Conservation (phyloP, 2,113 vertebrate genomes). For the Phaethon lepturus region DNA sequence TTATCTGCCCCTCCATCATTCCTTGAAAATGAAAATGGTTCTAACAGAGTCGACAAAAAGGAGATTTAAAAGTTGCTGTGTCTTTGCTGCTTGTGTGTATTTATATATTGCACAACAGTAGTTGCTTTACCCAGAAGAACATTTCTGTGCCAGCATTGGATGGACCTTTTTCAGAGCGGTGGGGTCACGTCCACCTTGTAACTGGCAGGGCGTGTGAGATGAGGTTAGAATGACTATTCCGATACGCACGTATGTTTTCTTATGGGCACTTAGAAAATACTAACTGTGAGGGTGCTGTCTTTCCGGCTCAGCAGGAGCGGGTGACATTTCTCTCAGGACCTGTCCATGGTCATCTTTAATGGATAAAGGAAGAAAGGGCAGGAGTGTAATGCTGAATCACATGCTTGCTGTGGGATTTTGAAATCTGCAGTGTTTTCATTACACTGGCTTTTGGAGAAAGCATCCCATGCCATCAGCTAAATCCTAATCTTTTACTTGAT, state of each 20-base stretch:
- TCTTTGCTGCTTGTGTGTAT: neutral
- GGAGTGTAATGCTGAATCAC: neutral
- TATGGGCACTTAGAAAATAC: neutral
- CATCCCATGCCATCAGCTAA: neutral
- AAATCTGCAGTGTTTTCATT: neutral
- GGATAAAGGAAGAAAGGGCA: neutral
- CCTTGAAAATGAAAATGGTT: neutral
- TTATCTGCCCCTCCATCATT: neutral
- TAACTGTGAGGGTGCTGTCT: neutral
- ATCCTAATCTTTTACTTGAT: neutral
- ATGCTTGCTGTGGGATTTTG: neutral
- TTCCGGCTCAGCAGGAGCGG: neutral
- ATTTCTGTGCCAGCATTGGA: neutral
- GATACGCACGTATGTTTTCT: fast-evolving
- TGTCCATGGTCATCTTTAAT: neutral
- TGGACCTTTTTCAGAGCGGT: neutral
- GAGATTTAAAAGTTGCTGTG: neutral
- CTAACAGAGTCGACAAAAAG: neutral
- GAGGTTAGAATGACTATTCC: neutral
- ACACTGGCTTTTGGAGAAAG: neutral
- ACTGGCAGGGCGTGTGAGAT: neutral
- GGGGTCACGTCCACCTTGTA: neutral
- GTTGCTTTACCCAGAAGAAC: neutral
- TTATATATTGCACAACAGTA: neutral
- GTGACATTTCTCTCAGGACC: neutral